These are phyloP conservation scores for Sebastes nivosus DNA, from an alignment of 2,797 vertebrate genomes.

Conservation along the genomic window DNA sequence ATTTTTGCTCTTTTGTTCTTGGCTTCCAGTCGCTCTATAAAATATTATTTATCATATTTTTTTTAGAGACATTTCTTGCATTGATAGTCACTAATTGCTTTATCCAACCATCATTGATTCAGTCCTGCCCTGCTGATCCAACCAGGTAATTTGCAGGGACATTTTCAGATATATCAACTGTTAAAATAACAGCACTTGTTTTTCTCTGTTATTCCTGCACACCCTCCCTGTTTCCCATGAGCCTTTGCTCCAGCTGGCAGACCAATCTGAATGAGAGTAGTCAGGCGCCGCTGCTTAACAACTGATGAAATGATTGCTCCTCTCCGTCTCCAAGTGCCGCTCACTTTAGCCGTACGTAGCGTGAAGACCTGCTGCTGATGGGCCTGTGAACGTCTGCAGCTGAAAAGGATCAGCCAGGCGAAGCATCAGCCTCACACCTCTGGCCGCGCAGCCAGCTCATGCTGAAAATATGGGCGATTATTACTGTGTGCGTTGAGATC, in stretches of 20 bases:
- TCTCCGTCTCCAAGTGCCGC: slow-evolving; percentile 35
- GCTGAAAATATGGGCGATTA: slow-evolving; percentile 50
- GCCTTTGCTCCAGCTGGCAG: slow-evolving; percentile 37
- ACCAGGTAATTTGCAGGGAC: background rate
- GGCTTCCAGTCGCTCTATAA: background rate
- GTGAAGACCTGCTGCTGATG: slow-evolving; percentile 37
- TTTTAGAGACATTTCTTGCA: background rate
- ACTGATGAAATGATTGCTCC: slow-evolving; percentile 65
- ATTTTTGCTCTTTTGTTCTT: slow-evolving; percentile 3
- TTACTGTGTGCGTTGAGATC: background rate
- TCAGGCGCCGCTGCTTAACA: slow-evolving; percentile 58
- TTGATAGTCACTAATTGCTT: background rate
- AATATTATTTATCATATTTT: background rate
- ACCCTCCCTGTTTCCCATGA: slow-evolving; percentile 2
- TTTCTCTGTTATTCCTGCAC: background rate
- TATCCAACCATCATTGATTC: background rate
- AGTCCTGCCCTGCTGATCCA: background rate
- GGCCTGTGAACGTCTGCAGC: slow-evolving; percentile 38
- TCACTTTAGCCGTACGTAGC: slow-evolving; percentile 42
- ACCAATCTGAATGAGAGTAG: slow-evolving; percentile 23
- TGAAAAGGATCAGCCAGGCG: slow-evolving; percentile 34
- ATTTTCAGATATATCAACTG: background rate
- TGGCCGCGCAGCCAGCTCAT: slow-evolving; percentile 19
- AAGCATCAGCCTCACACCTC: slow-evolving; percentile 38
- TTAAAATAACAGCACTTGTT: slow-evolving; percentile 4